Conservation (phyloP, 2,888 invertebrate species). For the Hedya salicella region DNA sequence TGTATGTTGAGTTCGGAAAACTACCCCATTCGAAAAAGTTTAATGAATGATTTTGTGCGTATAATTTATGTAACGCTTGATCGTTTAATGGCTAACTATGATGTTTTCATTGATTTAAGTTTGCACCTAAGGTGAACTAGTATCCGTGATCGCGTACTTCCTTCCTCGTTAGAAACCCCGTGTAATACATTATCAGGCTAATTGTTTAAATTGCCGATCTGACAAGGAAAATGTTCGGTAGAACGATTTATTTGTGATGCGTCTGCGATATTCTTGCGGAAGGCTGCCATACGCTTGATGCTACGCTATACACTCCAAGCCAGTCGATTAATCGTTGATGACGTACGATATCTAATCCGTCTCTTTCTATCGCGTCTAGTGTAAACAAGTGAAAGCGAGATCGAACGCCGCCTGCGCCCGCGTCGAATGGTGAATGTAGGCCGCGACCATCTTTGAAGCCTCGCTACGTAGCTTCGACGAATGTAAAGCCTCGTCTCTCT, state of each 20-base stretch:
- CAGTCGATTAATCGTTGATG: slow-evolving; percentile 63
- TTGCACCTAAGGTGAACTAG: slow-evolving; percentile 33
- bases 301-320: slow-evolving; percentile 49
- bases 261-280: slow-evolving; percentile 64
- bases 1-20: too few relatives aligned
- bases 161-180: slow-evolving; percentile 26
- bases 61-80: too few relatives aligned
- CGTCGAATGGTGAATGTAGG: slow-evolving; percentile 82
- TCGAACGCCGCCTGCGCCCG: slow-evolving; percentile 64
- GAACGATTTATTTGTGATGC: slow-evolving; percentile 44
- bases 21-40: too few relatives aligned
- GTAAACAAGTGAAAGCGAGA: slow-evolving; percentile 66
- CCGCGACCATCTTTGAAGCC: slow-evolving; percentile 82
- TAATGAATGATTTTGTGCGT: too few relatives aligned
- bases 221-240: slow-evolving; percentile 19
- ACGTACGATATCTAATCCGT: slow-evolving; percentile 56
- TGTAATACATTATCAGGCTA: slow-evolving; percentile 22
- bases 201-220: slow-evolving; percentile 22
- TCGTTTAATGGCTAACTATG: slow-evolving; percentile 6
- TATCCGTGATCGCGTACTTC: slow-evolving; percentile 27
- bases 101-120: slow-evolving; percentile 23
- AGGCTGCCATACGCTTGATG: slow-evolving; percentile 60
- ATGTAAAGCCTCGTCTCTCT: slow-evolving; percentile 69
- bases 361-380: slow-evolving; percentile 54
- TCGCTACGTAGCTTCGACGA: slow-evolving; percentile 72